Conservation (phyloP, 1,140 invertebrate genomes). For the Trichonephila clavipes region DNA sequence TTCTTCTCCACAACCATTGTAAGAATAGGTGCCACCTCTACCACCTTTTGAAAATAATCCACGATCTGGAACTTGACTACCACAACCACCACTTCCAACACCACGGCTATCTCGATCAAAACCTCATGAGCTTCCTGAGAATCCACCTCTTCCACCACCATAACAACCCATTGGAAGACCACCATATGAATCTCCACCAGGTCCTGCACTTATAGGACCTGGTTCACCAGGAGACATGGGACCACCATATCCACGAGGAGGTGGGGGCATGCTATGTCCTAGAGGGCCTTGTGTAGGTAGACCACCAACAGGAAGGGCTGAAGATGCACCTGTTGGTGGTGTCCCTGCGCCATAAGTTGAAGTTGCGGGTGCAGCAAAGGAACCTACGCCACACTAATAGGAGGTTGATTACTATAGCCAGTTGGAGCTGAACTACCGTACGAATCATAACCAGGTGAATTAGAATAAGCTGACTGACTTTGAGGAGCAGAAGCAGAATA, state of each 20-base stretch:
- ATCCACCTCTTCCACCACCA: slow-evolving; percentile 67
- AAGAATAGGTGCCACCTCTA: too few relatives aligned
- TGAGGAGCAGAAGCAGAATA: slow-evolving; percentile 72
- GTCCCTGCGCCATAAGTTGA: slow-evolving; percentile 67
- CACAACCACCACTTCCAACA: slow-evolving; percentile 75
- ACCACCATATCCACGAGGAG: slow-evolving; percentile 69
- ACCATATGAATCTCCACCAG: slow-evolving; percentile 68
- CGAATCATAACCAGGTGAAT: slow-evolving; percentile 67
- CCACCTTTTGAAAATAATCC: too few relatives aligned
- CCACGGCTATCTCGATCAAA: slow-evolving; percentile 77
- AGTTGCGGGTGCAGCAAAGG: slow-evolving; percentile 56
- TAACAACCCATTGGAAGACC: slow-evolving; percentile 50
- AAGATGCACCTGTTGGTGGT: slow-evolving; percentile 52
- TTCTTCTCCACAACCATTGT: too few relatives aligned
- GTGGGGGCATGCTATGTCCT: slow-evolving; percentile 63
- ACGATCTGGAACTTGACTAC: background rate
- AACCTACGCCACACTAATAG: slow-evolving; percentile 60
- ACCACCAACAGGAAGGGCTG: slow-evolving; percentile 59
- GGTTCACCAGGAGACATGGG: slow-evolving; percentile 57
- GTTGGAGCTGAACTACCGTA: slow-evolving; percentile 71
- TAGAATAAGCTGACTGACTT: slow-evolving; percentile 64
- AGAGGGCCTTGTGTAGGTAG: slow-evolving; percentile 58
- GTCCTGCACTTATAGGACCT: slow-evolving; percentile 56
- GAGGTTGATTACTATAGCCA: slow-evolving; percentile 66
- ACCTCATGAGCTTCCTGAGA: slow-evolving; percentile 74